These are phyloP conservation scores for Lepus timidus DNA, from an alignment of 2,113 vertebrate species.

Conservation along the genomic window DNA sequence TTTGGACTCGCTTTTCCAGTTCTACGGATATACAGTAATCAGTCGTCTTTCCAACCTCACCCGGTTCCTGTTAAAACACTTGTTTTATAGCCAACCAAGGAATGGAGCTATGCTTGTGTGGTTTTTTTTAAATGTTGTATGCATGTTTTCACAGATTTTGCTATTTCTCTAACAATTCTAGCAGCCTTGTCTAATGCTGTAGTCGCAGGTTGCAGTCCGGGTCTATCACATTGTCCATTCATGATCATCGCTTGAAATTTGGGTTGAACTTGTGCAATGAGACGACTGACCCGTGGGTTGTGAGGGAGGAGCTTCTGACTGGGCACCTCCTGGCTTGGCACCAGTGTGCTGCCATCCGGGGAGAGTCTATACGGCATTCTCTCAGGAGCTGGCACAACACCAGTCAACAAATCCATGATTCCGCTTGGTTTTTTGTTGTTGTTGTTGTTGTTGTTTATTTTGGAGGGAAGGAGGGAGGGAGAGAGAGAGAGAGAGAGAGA, in stretches of 20 bases:
- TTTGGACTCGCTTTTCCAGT: neutral
- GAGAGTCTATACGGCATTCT: too few species aligned
- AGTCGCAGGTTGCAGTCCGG: rapidly evolving
- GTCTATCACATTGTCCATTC: rapidly evolving
- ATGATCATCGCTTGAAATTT: neutral
- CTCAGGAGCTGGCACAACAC: too few species aligned
- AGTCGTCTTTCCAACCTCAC: neutral
- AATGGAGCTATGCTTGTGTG: neutral
- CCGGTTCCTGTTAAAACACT: neutral
- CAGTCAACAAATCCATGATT: neutral
- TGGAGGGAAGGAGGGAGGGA: too few species aligned
- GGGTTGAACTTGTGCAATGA: neutral
- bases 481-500: too few species aligned
- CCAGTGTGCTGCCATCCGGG: too few species aligned
- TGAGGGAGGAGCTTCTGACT: neutral
- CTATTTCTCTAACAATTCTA: neutral
- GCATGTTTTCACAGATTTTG: neutral
- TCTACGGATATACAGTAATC: neutral
- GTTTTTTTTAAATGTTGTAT: neutral
- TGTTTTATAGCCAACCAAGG: neutral
- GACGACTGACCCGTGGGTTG: neutral
- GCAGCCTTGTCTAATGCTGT: neutral
- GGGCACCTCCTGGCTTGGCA: neutral
- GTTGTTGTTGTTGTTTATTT: too few species aligned
- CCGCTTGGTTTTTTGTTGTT: too few species aligned